Evolutionary conservation across 2,113 vertebrate species (phyloP).

Genomic region (Macaca fascicularis): DNA sequence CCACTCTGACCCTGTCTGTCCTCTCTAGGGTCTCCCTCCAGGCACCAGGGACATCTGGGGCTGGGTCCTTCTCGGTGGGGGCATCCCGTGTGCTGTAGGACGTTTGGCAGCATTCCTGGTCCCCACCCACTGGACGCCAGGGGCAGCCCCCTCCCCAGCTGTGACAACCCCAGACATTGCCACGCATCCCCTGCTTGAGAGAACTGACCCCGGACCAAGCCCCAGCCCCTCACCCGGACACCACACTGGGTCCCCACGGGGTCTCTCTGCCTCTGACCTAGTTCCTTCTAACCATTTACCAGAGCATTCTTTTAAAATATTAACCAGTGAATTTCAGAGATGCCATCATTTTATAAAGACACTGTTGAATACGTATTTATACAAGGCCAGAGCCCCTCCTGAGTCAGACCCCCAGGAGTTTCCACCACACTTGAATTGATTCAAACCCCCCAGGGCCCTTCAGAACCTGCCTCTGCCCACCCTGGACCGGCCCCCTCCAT

Average conservation of each 20-base stretch:
- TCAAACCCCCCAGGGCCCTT: background rate
- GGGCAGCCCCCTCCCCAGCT: background rate
- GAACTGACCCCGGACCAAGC: background rate
- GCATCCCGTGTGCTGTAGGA: rapidly evolving
- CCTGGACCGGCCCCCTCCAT: rapidly evolving
- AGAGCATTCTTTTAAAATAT: background rate
- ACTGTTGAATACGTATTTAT: background rate
- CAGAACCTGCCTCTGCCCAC: background rate
- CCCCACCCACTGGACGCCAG: background rate
- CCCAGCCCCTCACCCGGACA: background rate
- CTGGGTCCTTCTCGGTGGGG: no score
- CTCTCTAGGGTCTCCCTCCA: background rate
- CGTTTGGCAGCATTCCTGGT: background rate
- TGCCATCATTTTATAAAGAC: background rate
- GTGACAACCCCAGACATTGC: background rate
- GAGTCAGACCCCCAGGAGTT: background rate
- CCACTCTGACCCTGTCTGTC: no score
- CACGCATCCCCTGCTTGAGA: background rate
- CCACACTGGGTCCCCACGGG: background rate
- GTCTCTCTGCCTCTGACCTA: background rate
- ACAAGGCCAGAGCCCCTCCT: background rate
- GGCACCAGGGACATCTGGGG: no score
- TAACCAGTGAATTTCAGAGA: background rate
- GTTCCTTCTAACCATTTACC: background rate
- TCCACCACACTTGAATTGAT: background rate